Conservation (phyloP, 2,888 invertebrate species). For the Orthonychiurus folsomi region DNA sequence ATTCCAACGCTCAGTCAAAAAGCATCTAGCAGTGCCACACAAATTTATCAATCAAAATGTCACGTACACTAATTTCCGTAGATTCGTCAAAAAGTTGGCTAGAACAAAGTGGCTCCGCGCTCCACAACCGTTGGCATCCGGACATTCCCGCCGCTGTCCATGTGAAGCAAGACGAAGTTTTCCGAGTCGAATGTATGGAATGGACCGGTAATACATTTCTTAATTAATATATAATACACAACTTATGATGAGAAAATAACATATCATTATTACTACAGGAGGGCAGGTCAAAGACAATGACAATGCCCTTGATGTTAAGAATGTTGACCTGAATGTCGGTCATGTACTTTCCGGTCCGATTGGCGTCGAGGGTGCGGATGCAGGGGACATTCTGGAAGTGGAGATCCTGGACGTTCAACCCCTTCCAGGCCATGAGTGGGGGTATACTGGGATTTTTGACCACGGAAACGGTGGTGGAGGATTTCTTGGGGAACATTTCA, state of each 20-base stretch:
- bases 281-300: constrained; percentile 30
- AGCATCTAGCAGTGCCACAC: too few species aligned
- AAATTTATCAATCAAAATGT: too few species aligned
- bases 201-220: constrained; percentile 20
- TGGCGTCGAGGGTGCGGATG: constrained; percentile 27
- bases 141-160: constrained; percentile 25
- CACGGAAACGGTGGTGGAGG: constrained; percentile 24
- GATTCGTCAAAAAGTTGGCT: constrained; percentile 17
- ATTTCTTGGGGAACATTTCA: constrained; percentile 23
- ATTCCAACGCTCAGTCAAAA: too few species aligned
- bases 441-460: constrained; percentile 24
- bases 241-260: neutral
- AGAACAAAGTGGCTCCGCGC: constrained; percentile 16
- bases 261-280: constrained; percentile 12
- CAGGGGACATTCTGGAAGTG: constrained; percentile 30
- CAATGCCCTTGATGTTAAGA: constrained; percentile 18
- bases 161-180: constrained; percentile 25
- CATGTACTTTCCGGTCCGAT: constrained; percentile 31
- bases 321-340: constrained; percentile 13
- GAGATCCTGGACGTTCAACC: constrained; percentile 33
- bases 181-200: constrained; percentile 31
- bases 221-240: neutral
- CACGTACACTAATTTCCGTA: constrained; percentile 22
- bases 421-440: constrained; percentile 26
- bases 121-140: constrained; percentile 31